Evolutionary conservation across 2,797 vertebrate genomes (phyloP).

Genomic region (Acanthornis magna): DNA sequence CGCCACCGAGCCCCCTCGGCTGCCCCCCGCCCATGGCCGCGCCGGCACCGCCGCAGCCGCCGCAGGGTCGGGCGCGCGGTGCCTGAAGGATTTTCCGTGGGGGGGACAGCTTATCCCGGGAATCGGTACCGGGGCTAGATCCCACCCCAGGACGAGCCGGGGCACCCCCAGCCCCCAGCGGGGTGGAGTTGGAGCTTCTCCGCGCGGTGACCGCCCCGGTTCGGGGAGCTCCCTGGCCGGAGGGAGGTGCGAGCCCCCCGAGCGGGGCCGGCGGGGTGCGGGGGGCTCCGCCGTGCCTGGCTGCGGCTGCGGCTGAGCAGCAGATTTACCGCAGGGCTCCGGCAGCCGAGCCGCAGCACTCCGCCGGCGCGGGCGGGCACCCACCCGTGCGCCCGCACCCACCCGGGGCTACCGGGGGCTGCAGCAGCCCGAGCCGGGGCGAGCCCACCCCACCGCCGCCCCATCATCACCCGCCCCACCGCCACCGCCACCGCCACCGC

Average conservation of each 20-base stretch:
- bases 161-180: not conserved
- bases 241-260: not conserved
- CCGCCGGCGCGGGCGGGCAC: not conserved
- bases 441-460: not conserved
- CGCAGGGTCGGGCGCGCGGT: not conserved
- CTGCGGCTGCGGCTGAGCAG: not conserved
- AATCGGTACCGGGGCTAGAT: not conserved
- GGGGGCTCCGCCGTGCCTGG: not conserved
- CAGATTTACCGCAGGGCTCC: slow-evolving; percentile 20
- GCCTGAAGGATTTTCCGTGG: not conserved
- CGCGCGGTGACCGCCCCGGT: not conserved
- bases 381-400: not conserved
- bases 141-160: not conserved
- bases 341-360: not conserved
- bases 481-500: not conserved
- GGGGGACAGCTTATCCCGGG: not conserved
- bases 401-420: not conserved
- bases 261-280: not conserved
- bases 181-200: not conserved
- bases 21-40: not conserved
- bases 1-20: not conserved
- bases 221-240: not conserved
- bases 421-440: not conserved
- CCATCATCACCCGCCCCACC: not conserved
- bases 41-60: not conserved